A percentile compares a stretch with the other conserved stretches of the same genome.
These are phyloP conservation scores for Donacobius atricapilla DNA, from an alignment of 2,113 vertebrate species.

Conservation along the genomic window DNA sequence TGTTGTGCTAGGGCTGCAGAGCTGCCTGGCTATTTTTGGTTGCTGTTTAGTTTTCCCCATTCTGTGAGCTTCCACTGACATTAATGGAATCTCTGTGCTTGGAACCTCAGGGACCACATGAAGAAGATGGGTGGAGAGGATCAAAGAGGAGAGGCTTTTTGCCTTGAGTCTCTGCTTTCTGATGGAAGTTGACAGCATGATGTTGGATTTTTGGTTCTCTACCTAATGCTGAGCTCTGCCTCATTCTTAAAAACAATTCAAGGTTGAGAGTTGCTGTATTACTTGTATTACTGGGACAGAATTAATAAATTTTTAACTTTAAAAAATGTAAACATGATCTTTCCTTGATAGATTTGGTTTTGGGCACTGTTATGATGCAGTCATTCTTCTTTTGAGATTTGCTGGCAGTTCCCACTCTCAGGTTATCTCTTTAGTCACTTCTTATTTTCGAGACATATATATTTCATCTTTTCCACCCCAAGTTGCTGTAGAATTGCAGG, in stretches of 20 bases:
- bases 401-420: not conserved
- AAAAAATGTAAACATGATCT: not conserved
- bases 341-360: not conserved
- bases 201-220: not conserved
- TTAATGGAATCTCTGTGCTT: not conserved
- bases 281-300: not conserved
- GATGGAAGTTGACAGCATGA: not conserved
- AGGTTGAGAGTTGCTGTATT: not conserved
- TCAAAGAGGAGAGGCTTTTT: not conserved
- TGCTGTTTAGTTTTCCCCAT: not conserved
- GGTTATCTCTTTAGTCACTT: not conserved
- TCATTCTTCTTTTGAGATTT: not conserved
- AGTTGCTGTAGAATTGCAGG: not conserved
- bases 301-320: not conserved
- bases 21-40: conserved; percentile 25
- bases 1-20: not conserved
- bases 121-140: not conserved
- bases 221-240: not conserved
- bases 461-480: not conserved
- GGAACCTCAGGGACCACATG: not conserved
- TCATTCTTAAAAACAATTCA: not conserved
- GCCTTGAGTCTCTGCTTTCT: not conserved
- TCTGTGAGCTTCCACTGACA: not conserved
- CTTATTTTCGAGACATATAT: not conserved
- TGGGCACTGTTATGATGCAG: not conserved